phyloP scores from a whole-genome alignment of 2,888 invertebrate genomes.

The Mayetiola destructor region DNA sequence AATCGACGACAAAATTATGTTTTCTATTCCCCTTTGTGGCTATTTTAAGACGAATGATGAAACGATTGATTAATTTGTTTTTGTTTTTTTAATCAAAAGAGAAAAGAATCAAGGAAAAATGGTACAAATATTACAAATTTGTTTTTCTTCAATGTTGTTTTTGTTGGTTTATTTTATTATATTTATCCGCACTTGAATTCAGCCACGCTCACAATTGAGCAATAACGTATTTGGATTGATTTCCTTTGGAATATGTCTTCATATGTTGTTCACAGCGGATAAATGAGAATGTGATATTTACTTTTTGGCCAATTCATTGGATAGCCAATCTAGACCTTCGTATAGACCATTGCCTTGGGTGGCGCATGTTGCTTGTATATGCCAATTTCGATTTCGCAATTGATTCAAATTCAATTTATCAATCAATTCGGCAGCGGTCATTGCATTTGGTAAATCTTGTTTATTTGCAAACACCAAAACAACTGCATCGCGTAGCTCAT shows the following conservation, averaged over 20 bases:
- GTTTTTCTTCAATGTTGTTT: no score
- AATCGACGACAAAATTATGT: no score
- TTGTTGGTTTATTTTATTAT: not conserved
- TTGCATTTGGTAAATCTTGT: constrained; percentile 99
- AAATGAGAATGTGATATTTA: constrained; percentile 29
- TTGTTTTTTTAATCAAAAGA: no score
- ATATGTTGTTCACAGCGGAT: no score
- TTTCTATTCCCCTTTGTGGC: no score
- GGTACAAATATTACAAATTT: no score
- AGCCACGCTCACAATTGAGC: not conserved
- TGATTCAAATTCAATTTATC: constrained; percentile 98
- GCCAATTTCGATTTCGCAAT: constrained; percentile 95
- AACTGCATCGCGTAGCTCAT: constrained; percentile 97
- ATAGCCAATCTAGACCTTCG: constrained; percentile 99
- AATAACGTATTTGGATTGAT: not conserved
- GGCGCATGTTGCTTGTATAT: constrained; percentile 95
- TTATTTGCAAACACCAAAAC: constrained; percentile 99
- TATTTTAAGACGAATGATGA: no score
- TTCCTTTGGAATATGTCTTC: no score
- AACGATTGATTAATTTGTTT: no score
- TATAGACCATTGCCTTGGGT: constrained; percentile 98
- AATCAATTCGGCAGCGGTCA: constrained; percentile 99
- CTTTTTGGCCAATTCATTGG: constrained; percentile 89
- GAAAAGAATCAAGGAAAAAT: no score
- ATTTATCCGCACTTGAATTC: not conserved